phyloP scores from a whole-genome alignment of 2,797 vertebrate species.

The Sebastiscus albofasciatus region DNA sequence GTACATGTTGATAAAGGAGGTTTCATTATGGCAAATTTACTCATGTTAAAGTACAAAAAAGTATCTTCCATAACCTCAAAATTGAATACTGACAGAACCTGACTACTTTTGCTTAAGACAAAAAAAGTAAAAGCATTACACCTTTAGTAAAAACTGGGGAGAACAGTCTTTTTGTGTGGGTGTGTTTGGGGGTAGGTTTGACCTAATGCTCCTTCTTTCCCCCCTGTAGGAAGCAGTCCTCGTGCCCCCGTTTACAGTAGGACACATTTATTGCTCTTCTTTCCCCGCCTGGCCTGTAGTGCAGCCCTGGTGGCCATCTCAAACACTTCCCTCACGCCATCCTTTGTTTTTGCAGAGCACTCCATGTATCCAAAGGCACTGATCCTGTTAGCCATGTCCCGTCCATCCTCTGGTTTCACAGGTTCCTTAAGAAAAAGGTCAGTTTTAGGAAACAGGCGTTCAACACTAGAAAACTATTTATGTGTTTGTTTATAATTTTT shows the following conservation, averaged over 20 bases:
- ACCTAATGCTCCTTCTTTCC: conserved; percentile 67
- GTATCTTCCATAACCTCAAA: conserved; percentile 78
- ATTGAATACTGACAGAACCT: conserved; percentile 93
- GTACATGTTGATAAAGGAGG: conserved; percentile 67
- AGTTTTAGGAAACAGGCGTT: background rate
- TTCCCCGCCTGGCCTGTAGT: conserved; percentile 95
- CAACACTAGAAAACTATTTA: background rate
- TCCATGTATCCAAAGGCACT: conserved; percentile 99
- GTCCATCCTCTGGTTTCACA: conserved; percentile 95
- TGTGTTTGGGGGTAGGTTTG: conserved; percentile 68
- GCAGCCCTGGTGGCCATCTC: conserved; percentile 99
- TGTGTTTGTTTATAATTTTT: background rate
- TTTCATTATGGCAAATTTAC: conserved; percentile 79
- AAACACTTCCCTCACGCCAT: conserved; percentile 98
- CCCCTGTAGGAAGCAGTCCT: conserved; percentile 75
- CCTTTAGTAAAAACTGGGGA: conserved; percentile 81
- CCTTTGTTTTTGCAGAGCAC: conserved; percentile 99
- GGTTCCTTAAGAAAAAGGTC: conserved; percentile 85
- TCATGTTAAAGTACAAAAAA: conserved; percentile 81
- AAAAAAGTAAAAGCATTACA: conserved; percentile 82
- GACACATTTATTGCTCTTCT: conserved; percentile 95
- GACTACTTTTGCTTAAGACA: conserved; percentile 80
- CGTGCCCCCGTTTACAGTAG: conserved; percentile 88
- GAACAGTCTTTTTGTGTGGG: conserved; percentile 80
- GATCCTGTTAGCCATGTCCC: conserved; percentile 98